phyloP scores from a whole-genome alignment of 2,888 invertebrate species.

The Cremastinae sp. region DNA sequence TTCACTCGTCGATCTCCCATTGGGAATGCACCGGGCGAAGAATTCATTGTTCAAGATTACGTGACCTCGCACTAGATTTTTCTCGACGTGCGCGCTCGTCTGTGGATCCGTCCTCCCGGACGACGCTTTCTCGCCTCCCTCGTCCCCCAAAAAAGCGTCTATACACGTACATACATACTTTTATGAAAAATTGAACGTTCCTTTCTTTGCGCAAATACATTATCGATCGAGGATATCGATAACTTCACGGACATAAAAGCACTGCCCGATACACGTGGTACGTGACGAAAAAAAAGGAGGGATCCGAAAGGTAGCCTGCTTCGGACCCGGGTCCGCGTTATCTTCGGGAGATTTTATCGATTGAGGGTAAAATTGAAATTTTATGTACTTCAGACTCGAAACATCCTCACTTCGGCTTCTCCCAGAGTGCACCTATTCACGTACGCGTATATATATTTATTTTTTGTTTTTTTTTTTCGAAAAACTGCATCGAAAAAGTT shows the following conservation, averaged over 20 bases:
- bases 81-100: background rate
- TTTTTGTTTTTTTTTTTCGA: background rate
- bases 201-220: constrained; percentile 27
- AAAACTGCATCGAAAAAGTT: background rate
- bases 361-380: constrained; percentile 30
- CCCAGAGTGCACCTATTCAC: background rate
- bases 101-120: background rate
- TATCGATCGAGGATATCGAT: constrained; percentile 41
- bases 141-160: background rate
- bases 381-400: constrained; percentile 11
- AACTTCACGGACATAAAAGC: constrained; percentile 11
- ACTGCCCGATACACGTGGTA: background rate
- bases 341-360: constrained; percentile 40
- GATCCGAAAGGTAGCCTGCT: background rate
- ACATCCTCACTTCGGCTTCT: constrained; percentile 24
- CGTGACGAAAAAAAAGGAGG: background rate
- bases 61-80: constrained; percentile 16
- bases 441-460: background rate
- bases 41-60: constrained; percentile 25
- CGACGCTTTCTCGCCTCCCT: constrained; percentile 21
- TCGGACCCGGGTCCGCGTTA: background rate
- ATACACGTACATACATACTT: constrained; percentile 20
- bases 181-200: constrained; percentile 43
- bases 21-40: background rate
- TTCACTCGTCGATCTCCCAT: background rate